These are phyloP conservation scores for Cyrtonyx montezumae DNA, from an alignment of 2,113 vertebrate genomes.

Conservation along the genomic window DNA sequence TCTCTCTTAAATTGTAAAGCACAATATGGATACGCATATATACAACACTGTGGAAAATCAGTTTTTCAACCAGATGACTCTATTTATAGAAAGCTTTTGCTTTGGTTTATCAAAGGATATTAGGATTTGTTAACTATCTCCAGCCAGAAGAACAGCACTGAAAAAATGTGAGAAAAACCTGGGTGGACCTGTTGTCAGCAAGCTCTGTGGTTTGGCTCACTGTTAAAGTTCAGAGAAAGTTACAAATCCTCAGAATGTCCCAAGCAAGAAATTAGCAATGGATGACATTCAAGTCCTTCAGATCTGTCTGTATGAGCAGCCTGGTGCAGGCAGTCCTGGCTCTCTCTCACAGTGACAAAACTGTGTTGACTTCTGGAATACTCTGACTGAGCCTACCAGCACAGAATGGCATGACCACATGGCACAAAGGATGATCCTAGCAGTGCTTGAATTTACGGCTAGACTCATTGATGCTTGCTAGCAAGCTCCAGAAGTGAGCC, in stretches of 20 bases:
- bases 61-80: background rate
- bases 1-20: background rate
- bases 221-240: background rate
- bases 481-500: background rate
- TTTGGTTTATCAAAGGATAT: background rate
- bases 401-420: background rate
- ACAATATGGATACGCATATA: background rate
- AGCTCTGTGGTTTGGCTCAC: background rate
- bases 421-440: background rate
- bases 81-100: background rate
- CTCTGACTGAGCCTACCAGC: accelerated
- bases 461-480: background rate
- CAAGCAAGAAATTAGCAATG: background rate
- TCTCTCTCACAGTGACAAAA: accelerated
- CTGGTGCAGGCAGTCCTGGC: background rate
- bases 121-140: background rate
- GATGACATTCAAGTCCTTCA: background rate
- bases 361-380: background rate
- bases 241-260: background rate
- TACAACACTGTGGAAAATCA: background rate
- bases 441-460: accelerated
- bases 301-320: accelerated
- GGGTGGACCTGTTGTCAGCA: accelerated
- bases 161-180: background rate
- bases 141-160: background rate